Evolutionary conservation across 2,113 vertebrate species (phyloP).

Genomic region (Rissa tridactyla): DNA sequence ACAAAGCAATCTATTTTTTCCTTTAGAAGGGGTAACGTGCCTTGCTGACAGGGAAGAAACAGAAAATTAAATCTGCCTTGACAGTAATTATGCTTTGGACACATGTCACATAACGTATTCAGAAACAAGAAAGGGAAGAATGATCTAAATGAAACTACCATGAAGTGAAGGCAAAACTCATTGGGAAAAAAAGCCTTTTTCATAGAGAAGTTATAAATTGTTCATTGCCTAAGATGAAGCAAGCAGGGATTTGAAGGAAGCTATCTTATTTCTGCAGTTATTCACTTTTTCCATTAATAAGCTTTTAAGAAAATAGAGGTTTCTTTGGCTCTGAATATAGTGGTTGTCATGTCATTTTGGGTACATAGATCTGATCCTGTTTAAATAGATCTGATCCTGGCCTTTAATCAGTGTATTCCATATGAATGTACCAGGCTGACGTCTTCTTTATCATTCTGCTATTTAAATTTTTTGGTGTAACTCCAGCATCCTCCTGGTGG

Average conservation of each 20-base stretch:
- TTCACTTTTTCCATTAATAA: not conserved
- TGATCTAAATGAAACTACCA: not conserved
- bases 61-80: not conserved
- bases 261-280: not conserved
- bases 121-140: not conserved
- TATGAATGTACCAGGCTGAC: rapidly evolving
- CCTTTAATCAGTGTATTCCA: rapidly evolving
- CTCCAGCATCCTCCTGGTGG: not conserved
- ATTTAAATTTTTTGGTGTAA: not conserved
- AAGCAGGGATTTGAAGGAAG: not conserved
- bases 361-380: rapidly evolving
- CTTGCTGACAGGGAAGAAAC: not conserved
- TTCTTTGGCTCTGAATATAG: not conserved
- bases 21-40: rapidly evolving
- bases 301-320: not conserved
- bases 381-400: not conserved
- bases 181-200: not conserved
- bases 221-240: not conserved
- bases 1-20: too few species aligned
- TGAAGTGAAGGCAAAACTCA: not conserved
- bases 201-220: not conserved
- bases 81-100: not conserved
- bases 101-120: rapidly evolving
- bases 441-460: not conserved
- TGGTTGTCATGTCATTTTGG: rapidly evolving